These are phyloP conservation scores for Miniopterus natalensis DNA, from an alignment of 2,113 vertebrate genomes.

Conservation along the genomic window DNA sequence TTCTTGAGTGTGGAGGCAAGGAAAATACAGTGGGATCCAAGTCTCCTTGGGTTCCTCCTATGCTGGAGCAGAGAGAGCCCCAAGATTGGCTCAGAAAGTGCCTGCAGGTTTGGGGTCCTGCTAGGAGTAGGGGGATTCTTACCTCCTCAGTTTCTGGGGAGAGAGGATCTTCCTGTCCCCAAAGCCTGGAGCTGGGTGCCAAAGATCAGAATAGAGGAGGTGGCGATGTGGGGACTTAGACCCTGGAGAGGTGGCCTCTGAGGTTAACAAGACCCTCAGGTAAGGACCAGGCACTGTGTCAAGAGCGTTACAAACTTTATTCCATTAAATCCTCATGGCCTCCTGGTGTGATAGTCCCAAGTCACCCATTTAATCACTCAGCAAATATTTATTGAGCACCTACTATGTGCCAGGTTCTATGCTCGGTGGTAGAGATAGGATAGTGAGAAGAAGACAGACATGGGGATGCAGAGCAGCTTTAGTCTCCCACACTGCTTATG, in stretches of 20 bases:
- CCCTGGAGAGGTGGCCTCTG: not conserved
- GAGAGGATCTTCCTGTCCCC: not conserved
- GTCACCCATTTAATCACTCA: no score
- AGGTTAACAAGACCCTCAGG: not conserved
- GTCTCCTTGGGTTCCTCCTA: not conserved
- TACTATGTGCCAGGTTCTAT: not conserved
- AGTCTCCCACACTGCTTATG: fast-evolving
- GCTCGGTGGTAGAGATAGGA: not conserved
- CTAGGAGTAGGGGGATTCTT: not conserved
- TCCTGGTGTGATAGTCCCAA: not conserved
- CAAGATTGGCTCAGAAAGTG: no score
- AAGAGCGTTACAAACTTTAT: not conserved
- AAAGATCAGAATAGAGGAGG: not conserved
- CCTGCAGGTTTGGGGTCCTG: no score
- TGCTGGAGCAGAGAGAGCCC: not conserved
- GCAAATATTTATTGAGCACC: not conserved
- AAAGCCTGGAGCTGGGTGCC: not conserved
- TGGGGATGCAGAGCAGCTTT: fast-evolving
- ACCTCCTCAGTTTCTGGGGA: not conserved
- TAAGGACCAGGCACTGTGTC: not conserved
- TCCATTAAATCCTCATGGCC: not conserved
- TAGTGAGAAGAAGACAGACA: not conserved
- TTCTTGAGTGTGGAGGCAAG: constrained; percentile 55
- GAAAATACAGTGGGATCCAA: constrained; percentile 37
- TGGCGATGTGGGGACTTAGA: not conserved